Percentiles rank a stretch among this genome's conserved stretches.
These are phyloP conservation scores for Myotis vivesi DNA, from an alignment of 2,797 vertebrate species.

Conservation along the genomic window DNA sequence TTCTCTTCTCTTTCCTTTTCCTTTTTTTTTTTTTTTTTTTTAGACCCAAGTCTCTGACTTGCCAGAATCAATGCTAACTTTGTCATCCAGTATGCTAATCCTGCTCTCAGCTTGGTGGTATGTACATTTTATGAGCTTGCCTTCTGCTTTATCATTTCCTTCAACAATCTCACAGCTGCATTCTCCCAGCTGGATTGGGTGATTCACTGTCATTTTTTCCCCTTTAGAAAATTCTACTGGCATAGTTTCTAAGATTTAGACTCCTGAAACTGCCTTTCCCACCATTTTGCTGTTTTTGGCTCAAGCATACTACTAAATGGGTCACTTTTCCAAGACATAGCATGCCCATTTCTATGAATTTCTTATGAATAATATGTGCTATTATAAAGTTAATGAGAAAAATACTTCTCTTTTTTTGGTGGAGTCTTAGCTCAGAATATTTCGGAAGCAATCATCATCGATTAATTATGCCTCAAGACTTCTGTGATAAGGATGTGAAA, in stretches of 20 bases:
- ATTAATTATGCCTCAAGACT: slow-evolving; percentile 65
- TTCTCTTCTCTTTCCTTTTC: rapidly evolving
- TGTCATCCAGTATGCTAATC: background rate
- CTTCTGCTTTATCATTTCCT: slow-evolving; percentile 13
- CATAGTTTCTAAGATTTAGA: slow-evolving; percentile 32
- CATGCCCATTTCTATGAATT: slow-evolving; percentile 37
- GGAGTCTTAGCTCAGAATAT: slow-evolving; percentile 53
- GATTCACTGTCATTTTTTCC: slow-evolving; percentile 45
- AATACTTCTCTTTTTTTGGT: slow-evolving; percentile 31
- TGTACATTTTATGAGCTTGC: background rate
- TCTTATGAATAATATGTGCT: slow-evolving; percentile 34
- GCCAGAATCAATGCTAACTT: background rate
- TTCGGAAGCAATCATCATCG: slow-evolving; percentile 56
- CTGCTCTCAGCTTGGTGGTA: background rate
- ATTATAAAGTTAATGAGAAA: slow-evolving; percentile 63
- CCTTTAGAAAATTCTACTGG: slow-evolving; percentile 41
- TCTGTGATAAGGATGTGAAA: slow-evolving; percentile 9
- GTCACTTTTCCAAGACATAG: slow-evolving; percentile 43
- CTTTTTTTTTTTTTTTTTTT: background rate
- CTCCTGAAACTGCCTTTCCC: slow-evolving; percentile 47
- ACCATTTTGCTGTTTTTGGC: slow-evolving; percentile 47
- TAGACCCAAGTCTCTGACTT: background rate
- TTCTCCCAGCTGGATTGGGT: slow-evolving; percentile 63
- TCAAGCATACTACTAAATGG: background rate
- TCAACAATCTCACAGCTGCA: slow-evolving; percentile 48